Evolutionary conservation across 2,797 vertebrate genomes (phyloP).

Genomic region (Alfaro cultratus): DNA sequence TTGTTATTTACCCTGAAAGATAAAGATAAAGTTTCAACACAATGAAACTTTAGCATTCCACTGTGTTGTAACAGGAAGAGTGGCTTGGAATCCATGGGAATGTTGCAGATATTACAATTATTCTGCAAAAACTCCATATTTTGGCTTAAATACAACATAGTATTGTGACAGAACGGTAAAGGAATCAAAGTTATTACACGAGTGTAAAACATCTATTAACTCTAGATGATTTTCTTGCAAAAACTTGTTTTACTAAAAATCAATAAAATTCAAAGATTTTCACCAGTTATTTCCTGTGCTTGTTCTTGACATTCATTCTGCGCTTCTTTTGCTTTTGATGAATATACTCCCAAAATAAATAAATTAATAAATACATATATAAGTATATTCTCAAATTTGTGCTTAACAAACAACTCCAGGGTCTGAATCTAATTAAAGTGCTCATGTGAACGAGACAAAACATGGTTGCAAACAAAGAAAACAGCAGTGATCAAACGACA

Average conservation of each 20-base stretch:
- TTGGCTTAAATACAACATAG: not conserved
- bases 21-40: no score
- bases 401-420: constrained; percentile 72
- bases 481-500: constrained; percentile 30
- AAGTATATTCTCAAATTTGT: constrained; percentile 19
- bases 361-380: no score
- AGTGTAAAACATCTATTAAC: not conserved
- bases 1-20: not conserved
- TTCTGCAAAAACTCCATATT: not conserved
- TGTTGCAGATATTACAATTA: not conserved
- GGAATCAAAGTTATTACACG: not conserved
- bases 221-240: not conserved
- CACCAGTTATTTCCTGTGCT: constrained; percentile 30
- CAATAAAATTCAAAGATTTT: not conserved
- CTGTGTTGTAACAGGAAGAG: not conserved
- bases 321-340: not conserved
- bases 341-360: not conserved
- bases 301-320: constrained; percentile 7
- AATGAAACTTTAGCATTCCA: not conserved
- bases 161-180: not conserved
- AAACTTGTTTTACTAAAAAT: not conserved
- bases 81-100: not conserved
- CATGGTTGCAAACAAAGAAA: constrained; percentile 40
- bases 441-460: constrained; percentile 63
- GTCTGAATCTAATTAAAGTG: constrained; percentile 72